These are phyloP conservation scores for Limanda limanda DNA, from an alignment of 2,113 vertebrate genomes.

Conservation along the genomic window DNA sequence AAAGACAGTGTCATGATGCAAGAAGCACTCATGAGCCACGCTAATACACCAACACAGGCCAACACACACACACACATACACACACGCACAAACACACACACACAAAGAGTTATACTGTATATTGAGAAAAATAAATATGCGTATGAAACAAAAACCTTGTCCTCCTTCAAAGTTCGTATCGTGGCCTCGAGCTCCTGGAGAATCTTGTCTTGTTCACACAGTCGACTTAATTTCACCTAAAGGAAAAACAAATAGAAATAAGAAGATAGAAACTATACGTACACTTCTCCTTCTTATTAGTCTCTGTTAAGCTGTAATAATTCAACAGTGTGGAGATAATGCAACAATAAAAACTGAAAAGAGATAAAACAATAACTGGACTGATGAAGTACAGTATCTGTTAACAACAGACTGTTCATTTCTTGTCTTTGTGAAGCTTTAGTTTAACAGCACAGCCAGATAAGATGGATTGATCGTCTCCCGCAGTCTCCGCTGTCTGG, in stretches of 20 bases:
- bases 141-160: slow-evolving; percentile 86
- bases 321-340: not conserved
- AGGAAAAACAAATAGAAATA: slow-evolving; percentile 30
- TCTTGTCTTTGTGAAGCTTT: slow-evolving; percentile 24
- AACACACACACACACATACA: not conserved
- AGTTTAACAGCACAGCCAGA: slow-evolving; percentile 36
- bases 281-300: not conserved
- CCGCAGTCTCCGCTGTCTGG: slow-evolving; percentile 51
- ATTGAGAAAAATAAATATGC: not conserved
- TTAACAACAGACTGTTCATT: slow-evolving; percentile 26
- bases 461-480: slow-evolving; percentile 69
- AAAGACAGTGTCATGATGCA: not conserved
- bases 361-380: not conserved
- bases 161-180: slow-evolving; percentile 94
- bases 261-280: not conserved
- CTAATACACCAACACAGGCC: not conserved
- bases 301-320: not conserved
- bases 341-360: slow-evolving; percentile 10
- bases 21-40: slow-evolving; percentile 15
- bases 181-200: slow-evolving; percentile 94
- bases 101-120: not conserved
- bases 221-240: slow-evolving; percentile 93
- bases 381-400: slow-evolving; percentile 25
- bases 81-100: no score
- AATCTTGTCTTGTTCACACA: slow-evolving; percentile 97